phyloP scores from a whole-genome alignment of 2,113 vertebrate species.

The Mellivora capensis region DNA sequence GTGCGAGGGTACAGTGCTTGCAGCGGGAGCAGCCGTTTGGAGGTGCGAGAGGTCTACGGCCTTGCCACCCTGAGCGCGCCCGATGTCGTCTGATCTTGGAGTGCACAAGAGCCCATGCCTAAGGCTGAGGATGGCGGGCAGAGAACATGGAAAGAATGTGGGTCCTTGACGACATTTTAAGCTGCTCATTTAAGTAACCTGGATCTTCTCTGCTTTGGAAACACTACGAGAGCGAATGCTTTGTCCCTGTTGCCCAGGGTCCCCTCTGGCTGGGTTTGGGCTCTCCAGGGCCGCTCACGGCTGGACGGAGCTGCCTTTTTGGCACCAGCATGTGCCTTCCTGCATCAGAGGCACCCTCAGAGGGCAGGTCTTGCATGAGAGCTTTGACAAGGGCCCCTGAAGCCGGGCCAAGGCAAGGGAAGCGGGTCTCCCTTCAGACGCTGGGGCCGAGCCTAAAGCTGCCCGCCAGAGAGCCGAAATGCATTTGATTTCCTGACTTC shows the following conservation, averaged over 20 bases:
- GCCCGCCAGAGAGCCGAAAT: neutral
- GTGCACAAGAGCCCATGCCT: neutral
- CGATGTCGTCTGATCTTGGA: too few species aligned
- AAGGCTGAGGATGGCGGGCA: neutral
- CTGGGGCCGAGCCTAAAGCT: neutral
- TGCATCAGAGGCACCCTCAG: fast-evolving
- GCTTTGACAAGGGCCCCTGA: neutral
- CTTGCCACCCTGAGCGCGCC: too few species aligned
- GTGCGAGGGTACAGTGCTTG: neutral
- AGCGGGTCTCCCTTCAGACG: too few species aligned
- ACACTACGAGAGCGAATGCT: neutral
- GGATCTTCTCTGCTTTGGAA: neutral
- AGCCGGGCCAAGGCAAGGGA: too few species aligned
- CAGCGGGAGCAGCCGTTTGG: neutral
- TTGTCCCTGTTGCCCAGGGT: too few species aligned
- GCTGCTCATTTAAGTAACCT: too few species aligned
- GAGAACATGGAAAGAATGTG: neutral
- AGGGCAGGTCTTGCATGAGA: neutral
- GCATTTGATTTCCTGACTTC: neutral
- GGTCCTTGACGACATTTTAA: neutral
- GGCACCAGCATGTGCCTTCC: neutral
- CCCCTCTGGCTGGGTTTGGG: neutral
- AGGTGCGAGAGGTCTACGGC: too few species aligned
- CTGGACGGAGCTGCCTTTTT: neutral
- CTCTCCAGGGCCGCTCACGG: neutral